Evolutionary conservation across 2,797 vertebrate genomes (phyloP), one percentile per base, ranked within the genome.

Genomic region (Artibeus lituratus): DNA sequence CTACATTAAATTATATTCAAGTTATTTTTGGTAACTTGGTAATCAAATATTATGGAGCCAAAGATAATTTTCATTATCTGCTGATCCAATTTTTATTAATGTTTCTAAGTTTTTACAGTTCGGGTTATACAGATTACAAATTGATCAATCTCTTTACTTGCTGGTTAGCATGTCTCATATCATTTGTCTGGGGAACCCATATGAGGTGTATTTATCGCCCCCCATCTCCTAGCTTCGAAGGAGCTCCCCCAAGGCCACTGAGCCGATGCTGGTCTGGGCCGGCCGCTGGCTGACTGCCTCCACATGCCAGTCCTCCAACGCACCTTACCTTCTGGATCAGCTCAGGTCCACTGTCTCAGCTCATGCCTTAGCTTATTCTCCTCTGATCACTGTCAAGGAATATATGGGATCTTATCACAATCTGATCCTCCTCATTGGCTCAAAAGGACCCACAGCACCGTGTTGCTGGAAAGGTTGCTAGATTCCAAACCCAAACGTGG

Each of bases 281-380:
- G 1, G 42, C 0, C 0, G 4, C 12, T 4, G 29, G 35, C 3
- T 12, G 8, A 18, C 2, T 12, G 1, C 6, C 32, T 35, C 29
- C 10, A 65, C 37, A 39, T 11, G 3, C 4, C 35, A 26, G 9
- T n/a, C 32, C 94, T 78, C 21, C 65, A 10, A 49, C 19, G 10
- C 1, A 1, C 14, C 10, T 65, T 35, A 2, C 47, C 72, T 84
- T 85, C 65, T 44, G 3, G 7, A 76, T 73, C 81, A 32, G 29
- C 32, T 77, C 57, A 85, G 5, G 32, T 0, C 59, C 16, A 18
- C 1, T n/a, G 7, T 73, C 42, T 82, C 59, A 32, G 49, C 22
- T 29, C 49, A 3, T 5, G 19, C 32, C 32, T 51, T 42, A 12
- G 14, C 22, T 67, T 9, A 9, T 2, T 32, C 39, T 49, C 51